Base-by-base conservation (phyloP, 2,113 vertebrate genomes). In the Ammospiza caudacuta region DNA sequence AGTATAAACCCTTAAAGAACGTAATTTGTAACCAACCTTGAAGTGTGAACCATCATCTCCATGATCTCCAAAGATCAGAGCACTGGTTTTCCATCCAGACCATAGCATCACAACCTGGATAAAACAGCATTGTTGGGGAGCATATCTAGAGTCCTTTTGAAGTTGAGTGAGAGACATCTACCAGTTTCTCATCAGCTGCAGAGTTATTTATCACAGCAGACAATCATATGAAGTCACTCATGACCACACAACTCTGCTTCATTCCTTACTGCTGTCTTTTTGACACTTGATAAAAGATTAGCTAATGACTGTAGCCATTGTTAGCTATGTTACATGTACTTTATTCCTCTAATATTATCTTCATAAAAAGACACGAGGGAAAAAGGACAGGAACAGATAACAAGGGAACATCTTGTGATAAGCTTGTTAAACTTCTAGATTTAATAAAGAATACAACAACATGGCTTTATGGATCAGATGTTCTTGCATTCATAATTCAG, bases 401-500 rank as follows among this genome's bases (percentile, higher is more conserved):
- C 31, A 90, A 62, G 12, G 25, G 79, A 91, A 94, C 63, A 69
- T 72, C 39, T 91, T 15, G 3, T 82, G 87, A 94, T 89, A 92
- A 94, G 37, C 29, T 89, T 93, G 41, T 90, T 89, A 94, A 78
- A 52, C 22, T 90, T 69, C 64, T 84, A 89, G 76, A 72, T 94
- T 89, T 92, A 92, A 95, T 89, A 82, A 93, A 89, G 62, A 83
- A 52, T 83, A 86, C 39, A 94, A 62, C 55, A 87, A 37, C 31
- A 11, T 80, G 73, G 7, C 15, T 93, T 90, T 83, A 52, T 70
- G 64, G 29, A 90, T 95, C 68, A 83, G 79, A 70, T 88, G 27
- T 33, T 83, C 64, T 67, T 83, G 43, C 73, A 84, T 86, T 93
- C 84, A 39, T 83, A 92, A 92, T 83, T 93, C 52, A 72, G 19